These are phyloP conservation scores for Aphelenchoides besseyi DNA, from an alignment of 1,140 invertebrate species.

Conservation along the genomic window DNA sequence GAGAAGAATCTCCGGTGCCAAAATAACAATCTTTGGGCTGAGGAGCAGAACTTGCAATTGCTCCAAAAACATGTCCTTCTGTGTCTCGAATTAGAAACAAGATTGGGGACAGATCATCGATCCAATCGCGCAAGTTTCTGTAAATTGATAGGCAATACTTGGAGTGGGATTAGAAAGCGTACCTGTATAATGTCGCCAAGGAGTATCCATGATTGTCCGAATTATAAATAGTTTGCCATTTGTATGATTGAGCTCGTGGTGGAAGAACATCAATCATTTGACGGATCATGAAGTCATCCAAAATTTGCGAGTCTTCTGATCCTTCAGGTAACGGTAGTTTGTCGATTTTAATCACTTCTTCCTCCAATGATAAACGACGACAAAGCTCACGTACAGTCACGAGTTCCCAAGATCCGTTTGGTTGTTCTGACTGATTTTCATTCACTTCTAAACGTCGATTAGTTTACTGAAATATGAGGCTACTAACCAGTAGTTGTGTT, in stretches of 20 bases:
- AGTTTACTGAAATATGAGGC: not conserved
- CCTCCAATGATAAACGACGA: conserved; percentile 61
- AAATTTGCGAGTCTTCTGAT: conserved; percentile 47
- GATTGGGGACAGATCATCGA: conserved; percentile 60
- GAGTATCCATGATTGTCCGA: conserved; percentile 95
- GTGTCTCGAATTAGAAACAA: conserved; percentile 56
- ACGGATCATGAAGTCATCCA: conserved; percentile 61
- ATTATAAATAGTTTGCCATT: conserved; percentile 87
- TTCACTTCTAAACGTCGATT: not conserved
- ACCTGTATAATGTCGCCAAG: conserved; percentile 89
- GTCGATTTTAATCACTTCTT: no score
- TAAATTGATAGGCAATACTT: not conserved
- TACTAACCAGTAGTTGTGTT: not conserved
- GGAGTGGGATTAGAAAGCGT: conserved; percentile 65
- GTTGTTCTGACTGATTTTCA: not conserved
- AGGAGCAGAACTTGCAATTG: conserved; percentile 83
- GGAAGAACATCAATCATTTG: conserved; percentile 70
- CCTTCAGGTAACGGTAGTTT: conserved; percentile 61
- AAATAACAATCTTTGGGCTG: conserved; percentile 93
- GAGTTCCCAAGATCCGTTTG: not conserved
- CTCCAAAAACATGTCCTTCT: conserved; percentile 82
- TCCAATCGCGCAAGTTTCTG: conserved; percentile 59
- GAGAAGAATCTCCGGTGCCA: conserved; percentile 91
- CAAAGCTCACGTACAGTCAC: conserved; percentile 50
- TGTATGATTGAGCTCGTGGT: conserved; percentile 82